phyloP scores from a whole-genome alignment of 2,113 vertebrate genomes.

The Arvicanthis niloticus region DNA sequence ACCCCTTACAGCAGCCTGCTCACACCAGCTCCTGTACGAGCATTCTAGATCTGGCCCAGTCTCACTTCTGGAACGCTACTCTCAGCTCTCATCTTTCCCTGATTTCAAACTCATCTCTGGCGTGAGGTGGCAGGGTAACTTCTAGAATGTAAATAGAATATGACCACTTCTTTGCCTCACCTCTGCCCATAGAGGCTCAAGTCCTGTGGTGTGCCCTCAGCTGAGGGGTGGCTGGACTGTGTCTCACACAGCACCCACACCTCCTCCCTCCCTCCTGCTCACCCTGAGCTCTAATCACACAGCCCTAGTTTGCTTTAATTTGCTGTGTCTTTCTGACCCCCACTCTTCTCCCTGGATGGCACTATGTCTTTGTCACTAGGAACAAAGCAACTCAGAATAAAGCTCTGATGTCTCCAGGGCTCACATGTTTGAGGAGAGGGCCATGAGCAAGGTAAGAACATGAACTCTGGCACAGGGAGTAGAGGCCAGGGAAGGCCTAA shows the following conservation, averaged over 20 bases:
- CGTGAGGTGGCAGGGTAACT: not conserved
- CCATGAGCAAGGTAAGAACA: not conserved
- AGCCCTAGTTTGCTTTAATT: not conserved
- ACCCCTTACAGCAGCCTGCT: not conserved
- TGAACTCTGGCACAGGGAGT: not conserved
- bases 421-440: not conserved
- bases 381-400: not conserved
- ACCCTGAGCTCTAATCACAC: not conserved
- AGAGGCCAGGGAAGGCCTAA: not conserved
- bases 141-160: constrained; percentile 16
- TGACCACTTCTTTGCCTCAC: not conserved
- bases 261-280: not conserved
- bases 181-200: not conserved
- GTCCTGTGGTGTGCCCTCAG: not conserved
- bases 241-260: not conserved
- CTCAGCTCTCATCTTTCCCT: not conserved
- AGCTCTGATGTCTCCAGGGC: not conserved
- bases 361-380: not conserved
- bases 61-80: not conserved
- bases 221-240: not conserved
- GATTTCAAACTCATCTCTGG: not conserved
- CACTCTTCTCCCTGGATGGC: not conserved
- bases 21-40: not conserved
- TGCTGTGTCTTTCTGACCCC: not conserved
- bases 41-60: not conserved